Conservation (phyloP, 1,140 invertebrate genomes). For the Cyclargus thomasi region DNA sequence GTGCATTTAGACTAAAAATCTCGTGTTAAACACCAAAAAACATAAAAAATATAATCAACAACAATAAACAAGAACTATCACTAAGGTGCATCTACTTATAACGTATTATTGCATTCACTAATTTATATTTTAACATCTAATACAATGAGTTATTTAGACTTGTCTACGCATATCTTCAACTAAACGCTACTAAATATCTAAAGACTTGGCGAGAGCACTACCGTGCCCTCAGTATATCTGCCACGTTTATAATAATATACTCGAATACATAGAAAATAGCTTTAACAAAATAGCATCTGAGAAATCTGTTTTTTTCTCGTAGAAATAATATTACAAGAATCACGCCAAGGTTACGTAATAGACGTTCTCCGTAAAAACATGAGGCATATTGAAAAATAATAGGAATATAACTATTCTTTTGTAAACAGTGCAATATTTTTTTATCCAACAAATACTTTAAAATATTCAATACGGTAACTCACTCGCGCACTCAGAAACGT, state of each 20-base stretch:
- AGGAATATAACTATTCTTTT: too few species aligned
- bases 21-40: background rate
- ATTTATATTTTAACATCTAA: conserved; percentile 46
- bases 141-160: conserved; percentile 28
- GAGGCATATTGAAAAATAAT: background rate
- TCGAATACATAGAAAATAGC: background rate
- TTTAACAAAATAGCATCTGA: background rate
- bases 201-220: background rate
- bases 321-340: background rate
- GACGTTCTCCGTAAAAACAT: background rate
- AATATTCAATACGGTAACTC: too few species aligned
- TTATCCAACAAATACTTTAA: too few species aligned
- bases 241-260: background rate
- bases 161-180: conserved; percentile 19
- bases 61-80: background rate
- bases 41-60: background rate
- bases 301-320: too few species aligned
- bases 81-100: conserved; percentile 64
- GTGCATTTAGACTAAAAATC: background rate
- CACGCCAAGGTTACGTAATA: background rate
- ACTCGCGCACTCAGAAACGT: too few species aligned
- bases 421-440: too few species aligned
- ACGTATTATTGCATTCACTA: conserved; percentile 68
- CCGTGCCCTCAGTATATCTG: too few species aligned
- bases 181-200: conserved; percentile 3